Evolutionary conservation across 2,113 vertebrate species (phyloP).

Genomic region (Typhlomys cinereus): DNA sequence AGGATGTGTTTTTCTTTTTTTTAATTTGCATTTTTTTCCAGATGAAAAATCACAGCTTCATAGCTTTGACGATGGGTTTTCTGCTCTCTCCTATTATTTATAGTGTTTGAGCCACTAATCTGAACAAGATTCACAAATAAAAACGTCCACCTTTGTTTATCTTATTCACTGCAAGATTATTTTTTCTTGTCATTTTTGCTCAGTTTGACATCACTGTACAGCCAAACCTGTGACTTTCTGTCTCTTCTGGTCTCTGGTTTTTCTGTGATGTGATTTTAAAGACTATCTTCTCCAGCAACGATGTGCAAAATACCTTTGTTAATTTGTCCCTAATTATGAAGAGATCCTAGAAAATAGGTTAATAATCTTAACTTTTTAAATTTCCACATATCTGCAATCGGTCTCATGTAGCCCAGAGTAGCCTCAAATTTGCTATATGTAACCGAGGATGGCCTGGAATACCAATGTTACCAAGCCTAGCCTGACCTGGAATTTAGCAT

Average conservation of each 20-base stretch:
- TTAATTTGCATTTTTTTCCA: not conserved
- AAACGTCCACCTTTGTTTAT: not conserved
- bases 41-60: not conserved
- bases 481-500: no score
- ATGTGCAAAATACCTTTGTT: not conserved
- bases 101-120: not conserved
- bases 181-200: not conserved
- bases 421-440: not conserved
- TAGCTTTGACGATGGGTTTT: not conserved
- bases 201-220: not conserved
- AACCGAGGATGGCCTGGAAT: not conserved
- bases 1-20: not conserved
- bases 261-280: not conserved
- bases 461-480: not conserved
- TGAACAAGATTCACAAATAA: not conserved
- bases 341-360: not conserved
- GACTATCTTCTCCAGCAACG: not conserved
- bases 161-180: not conserved
- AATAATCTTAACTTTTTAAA: not conserved
- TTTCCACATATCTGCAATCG: not conserved
- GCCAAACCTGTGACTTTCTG: not conserved
- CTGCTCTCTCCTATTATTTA: not conserved
- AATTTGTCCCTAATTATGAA: not conserved
- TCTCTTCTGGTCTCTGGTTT: not conserved
- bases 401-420: not conserved